A percentile compares a stretch with the other conserved stretches of the same genome.
These are phyloP conservation scores for Zosterops hypoxanthus DNA, from an alignment of 2,113 vertebrate species.

Conservation along the genomic window DNA sequence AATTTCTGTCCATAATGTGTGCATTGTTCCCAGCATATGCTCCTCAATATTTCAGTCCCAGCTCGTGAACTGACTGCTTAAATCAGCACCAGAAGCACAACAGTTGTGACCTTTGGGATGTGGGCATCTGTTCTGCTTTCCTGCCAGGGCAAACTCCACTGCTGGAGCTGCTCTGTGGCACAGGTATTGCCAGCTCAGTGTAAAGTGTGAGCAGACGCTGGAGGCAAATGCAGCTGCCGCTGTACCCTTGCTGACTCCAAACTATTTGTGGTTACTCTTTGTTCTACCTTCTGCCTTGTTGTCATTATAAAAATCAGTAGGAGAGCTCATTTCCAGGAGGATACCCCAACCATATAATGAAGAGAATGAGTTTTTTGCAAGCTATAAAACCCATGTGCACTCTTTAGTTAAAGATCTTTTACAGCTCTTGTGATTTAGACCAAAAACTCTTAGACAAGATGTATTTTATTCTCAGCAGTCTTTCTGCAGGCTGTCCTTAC, in stretches of 20 bases:
- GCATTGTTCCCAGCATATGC: background rate
- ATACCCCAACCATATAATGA: background rate
- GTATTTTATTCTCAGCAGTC: background rate
- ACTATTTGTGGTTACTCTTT: background rate
- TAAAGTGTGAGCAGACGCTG: background rate
- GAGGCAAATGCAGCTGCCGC: background rate
- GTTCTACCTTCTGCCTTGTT: background rate
- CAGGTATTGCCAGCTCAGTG: background rate
- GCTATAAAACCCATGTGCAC: background rate
- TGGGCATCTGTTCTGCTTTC: background rate
- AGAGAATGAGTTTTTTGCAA: background rate
- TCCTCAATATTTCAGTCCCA: background rate
- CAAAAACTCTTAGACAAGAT: background rate
- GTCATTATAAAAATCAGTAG: background rate
- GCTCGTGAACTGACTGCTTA: background rate
- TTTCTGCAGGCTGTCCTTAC: background rate
- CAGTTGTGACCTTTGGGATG: background rate
- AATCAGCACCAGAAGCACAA: background rate
- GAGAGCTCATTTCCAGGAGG: slow-evolving; percentile 1
- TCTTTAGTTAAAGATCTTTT: background rate
- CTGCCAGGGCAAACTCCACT: background rate
- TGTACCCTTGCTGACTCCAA: background rate
- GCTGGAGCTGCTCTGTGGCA: background rate
- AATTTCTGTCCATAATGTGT: background rate
- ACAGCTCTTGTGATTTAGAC: background rate